Evolutionary conservation across 2,797 vertebrate genomes (phyloP), one percentile per base, ranked within the genome.

Genomic region (Oophaga sylvatica): DNA sequence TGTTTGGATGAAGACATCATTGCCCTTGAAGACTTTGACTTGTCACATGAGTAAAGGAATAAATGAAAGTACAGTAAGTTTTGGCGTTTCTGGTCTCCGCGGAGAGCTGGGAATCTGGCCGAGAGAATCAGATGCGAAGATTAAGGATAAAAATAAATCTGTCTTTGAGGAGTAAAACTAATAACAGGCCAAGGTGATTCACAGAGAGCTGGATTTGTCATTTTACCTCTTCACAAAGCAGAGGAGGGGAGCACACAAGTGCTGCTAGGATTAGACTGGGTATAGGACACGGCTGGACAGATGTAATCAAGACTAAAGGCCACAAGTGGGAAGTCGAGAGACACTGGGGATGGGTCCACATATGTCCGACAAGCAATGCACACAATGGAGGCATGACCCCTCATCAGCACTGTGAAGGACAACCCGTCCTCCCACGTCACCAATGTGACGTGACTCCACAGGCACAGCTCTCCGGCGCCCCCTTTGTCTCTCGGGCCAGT

Each of bases 101-200:
- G 17, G 45, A 26, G 41, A 82, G 29, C 26, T 45, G n/a, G 57
- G 41, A n/a, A 82, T 53, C 71, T 87, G 62, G 71, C 16, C 48
- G 26, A n/a, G n/a, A n/a, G n/a, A n/a, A n/a, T n/a, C n/a, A n/a
- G n/a, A n/a, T n/a, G n/a, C n/a, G n/a, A n/a, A 81, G 76, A 80
- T 6, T 35, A 62, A n/a, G 62, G 41, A n/a, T 26, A 85, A 78
- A 79, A 85, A 85, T 70, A 83, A 83, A 35, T 71, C 57, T 70
- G 67, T 53, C 65, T 56, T 59, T 9, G 29, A 45, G 62, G 48
- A 70, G 11, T 22, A 71, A 22, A 31, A 57, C 48, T 57, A 57
- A 53, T 79, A 79, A 20, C 1, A 60, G 57, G 19, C 57, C 17
- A 4, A 19, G 2, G 3, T 7, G 11, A 29, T 19, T 13, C 12